Base-by-base conservation (phyloP, 2,888 invertebrate species). In the Mallateleia sp. region DNA sequence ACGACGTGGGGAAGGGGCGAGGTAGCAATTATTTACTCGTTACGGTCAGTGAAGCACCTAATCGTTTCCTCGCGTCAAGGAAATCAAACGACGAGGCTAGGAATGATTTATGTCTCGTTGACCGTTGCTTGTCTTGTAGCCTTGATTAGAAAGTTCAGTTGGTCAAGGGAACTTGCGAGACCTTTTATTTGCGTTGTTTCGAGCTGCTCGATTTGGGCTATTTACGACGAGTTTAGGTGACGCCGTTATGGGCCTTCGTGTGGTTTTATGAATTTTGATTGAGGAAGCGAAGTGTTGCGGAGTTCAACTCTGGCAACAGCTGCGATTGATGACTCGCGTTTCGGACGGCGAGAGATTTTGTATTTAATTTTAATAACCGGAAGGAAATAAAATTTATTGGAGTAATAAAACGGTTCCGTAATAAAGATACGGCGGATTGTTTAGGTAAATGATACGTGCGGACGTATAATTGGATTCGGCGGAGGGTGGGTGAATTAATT, bases 1-100 rank as follows among this genome's bases (percentile, higher is more conserved):
- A 45, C 54, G 72, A 71, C 62, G n/a, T n/a, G 64, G 85, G 34
- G 15, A 62, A 52, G 28, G 20, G 3, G 22, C 14, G 58, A 32
- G 50, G 69, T 52, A 52, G 69, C 80, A 78, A 85, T 85, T 81
- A 82, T 77, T 82, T 79, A 72, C 78, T 82, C 86, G 86, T 82
- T 82, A 86, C 82, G 82, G 72, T 60, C 74, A 74, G 60, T 56
- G 78, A 74, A 77, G 74, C 82, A 69, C 62, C 82, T 74, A 81
- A 77, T 56, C 69, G 75, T 77, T 85, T 85, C 74, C 77, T 77
- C 75, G 85, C 80, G 47, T 34, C 56, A 15, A 66, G 66, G 54
- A 83, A 77, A 77, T 77, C 67, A 24, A 42, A 56, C 60, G 34
- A 42, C 34, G 58, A 18, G n/a, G 20, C 67, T 14, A 62, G 20